Percentiles rank a stretch among this genome's conserved stretches.
phyloP scores from a whole-genome alignment of 2,888 invertebrate species.

The Galeopsomyia nigrocyanea region DNA sequence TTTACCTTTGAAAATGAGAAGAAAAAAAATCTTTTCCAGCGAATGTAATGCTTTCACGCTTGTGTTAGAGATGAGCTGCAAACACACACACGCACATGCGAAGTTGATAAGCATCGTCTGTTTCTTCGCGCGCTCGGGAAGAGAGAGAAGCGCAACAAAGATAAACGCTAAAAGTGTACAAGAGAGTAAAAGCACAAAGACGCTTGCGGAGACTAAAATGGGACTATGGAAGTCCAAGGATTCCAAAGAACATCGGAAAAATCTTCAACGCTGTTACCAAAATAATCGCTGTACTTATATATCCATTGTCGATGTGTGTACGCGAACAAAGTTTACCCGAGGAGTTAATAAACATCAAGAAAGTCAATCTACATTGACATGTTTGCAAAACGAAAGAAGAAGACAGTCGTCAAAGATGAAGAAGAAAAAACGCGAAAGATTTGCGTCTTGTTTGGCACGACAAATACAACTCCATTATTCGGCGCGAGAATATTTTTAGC shows the following conservation, averaged over 20 bases:
- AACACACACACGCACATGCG: background rate
- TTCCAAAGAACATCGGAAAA: constrained; percentile 34
- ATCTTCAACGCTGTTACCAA: constrained; percentile 28
- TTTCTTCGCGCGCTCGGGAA: constrained; percentile 12
- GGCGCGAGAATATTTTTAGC: too few relatives aligned
- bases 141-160: constrained; percentile 19
- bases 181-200: constrained; percentile 10
- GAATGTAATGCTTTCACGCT: background rate
- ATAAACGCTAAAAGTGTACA: constrained; percentile 19
- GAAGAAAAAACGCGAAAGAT: too few relatives aligned
- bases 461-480: too few relatives aligned
- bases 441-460: too few relatives aligned
- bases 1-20: background rate
- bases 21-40: constrained; percentile 3
- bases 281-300: constrained; percentile 24
- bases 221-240: constrained; percentile 33
- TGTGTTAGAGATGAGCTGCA: constrained; percentile 1
- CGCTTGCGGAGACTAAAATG: constrained; percentile 30
- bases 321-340: too few relatives aligned
- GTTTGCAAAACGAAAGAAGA: too few relatives aligned
- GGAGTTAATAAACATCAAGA: too few relatives aligned
- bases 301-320: too few relatives aligned
- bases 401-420: too few relatives aligned
- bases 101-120: constrained; percentile 20
- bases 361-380: too few relatives aligned